Evolutionary conservation across 2,113 vertebrate species (phyloP), one percentile per base, ranked within the genome.

Genomic region (Danionella cerebrum): DNA sequence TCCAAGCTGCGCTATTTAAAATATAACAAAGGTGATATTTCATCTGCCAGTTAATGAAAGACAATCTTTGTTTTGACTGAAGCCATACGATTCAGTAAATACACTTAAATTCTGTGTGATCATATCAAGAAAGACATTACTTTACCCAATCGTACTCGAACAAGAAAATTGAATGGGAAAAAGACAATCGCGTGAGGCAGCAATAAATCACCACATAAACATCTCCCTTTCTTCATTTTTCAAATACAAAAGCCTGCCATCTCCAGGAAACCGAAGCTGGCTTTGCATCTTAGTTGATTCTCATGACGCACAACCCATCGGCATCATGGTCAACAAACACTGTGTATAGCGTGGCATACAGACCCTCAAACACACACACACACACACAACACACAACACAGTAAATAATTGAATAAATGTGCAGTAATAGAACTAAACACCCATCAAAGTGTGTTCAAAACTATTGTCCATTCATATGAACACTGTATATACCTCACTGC

Each of bases 401-500:
- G 69, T 24, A 63, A 57, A 73, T 64, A 73, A 29, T 50, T 63
- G 57, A 51, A 69, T 44, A 70, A 70, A 69, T 70, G 67, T 68
- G 60, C 59, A 70, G 73, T 67, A 65, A 66, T 65, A n/a, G 64
- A 65, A 73, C 73, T 73, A 48, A 71, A 71, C 29, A 48, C 52
- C 78, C 78, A 69, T 64, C 54, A 2, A 38, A 27, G 39, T 19
- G 14, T 64, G 55, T 62, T 35, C 57, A 54, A 80, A 75, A 82
- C 48, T 45, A 79, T 54, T 42, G 72, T 62, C 69, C 66, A 71
- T 72, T 53, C 18, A 42, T 54, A 76, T 55, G 65, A 53, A 70
- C 44, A 71, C 41, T 69, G 65, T 64, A 75, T 63, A 58, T 69
- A 74, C 79, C 79, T 72, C 84, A 80, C 84, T 79, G 52, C 73